A percentile compares a stretch with the other conserved stretches of the same genome.
Evolutionary conservation across 2,888 invertebrate genomes (phyloP).

Genomic region (Tridacna gigas): DNA sequence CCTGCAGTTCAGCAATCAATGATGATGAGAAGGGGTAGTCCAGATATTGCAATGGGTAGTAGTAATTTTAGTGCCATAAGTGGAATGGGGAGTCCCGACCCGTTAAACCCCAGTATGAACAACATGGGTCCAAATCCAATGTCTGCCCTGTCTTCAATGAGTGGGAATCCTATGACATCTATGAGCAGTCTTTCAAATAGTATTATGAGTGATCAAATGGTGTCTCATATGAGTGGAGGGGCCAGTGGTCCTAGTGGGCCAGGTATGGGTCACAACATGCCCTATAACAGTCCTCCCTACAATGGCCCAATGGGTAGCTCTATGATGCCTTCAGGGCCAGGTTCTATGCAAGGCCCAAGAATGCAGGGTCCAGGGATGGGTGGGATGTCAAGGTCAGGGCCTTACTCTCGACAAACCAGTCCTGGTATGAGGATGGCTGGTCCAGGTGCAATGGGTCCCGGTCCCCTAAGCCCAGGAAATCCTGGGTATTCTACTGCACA

Average conservation of each 20-base stretch:
- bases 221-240: conserved; percentile 51
- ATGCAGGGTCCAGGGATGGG: conserved; percentile 67
- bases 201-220: conserved; percentile 70
- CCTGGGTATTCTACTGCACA: conserved; percentile 73
- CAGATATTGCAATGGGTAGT: conserved; percentile 48
- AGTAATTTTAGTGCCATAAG: conserved; percentile 56
- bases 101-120: conserved; percentile 56
- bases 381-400: conserved; percentile 66
- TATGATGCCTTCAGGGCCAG: conserved; percentile 68
- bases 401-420: conserved; percentile 64
- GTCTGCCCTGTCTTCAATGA: conserved; percentile 63
- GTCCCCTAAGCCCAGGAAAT: conserved; percentile 57
- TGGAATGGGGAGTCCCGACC: conserved; percentile 67
- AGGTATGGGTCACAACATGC: conserved; percentile 67
- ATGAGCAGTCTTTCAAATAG: conserved; percentile 75
- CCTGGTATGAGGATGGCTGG: conserved; percentile 73
- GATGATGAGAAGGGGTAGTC: conserved; percentile 65
- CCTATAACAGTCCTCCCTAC: conserved; percentile 66
- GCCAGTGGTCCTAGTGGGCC: conserved; percentile 25
- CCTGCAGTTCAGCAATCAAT: conserved; percentile 65
- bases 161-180: conserved; percentile 66
- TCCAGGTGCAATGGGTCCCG: conserved; percentile 56
- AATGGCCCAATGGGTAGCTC: conserved; percentile 59
- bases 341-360: conserved; percentile 70
- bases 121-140: conserved; percentile 59